phyloP scores from a whole-genome alignment of 2,113 vertebrate genomes.

The Otus sunia region DNA sequence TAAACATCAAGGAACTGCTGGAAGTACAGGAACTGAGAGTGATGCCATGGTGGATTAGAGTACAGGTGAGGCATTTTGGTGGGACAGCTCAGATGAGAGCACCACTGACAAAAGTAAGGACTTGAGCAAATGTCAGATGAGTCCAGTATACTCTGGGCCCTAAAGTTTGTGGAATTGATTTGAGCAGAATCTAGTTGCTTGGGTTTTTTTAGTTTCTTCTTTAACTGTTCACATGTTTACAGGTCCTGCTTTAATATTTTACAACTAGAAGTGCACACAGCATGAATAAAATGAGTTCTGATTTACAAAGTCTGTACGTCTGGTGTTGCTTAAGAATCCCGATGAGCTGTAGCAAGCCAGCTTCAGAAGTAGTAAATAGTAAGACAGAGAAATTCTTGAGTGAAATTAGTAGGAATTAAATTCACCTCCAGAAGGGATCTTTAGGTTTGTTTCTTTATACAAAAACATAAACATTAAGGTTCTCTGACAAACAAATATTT shows the following conservation, averaged over 20 bases:
- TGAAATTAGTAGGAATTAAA: not conserved
- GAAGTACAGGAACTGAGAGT: not conserved
- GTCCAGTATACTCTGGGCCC: not conserved
- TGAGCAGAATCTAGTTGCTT: not conserved
- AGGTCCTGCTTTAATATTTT: not conserved
- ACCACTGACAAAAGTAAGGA: not conserved
- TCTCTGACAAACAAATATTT: not conserved
- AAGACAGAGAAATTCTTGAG: not conserved
- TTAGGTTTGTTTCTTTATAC: not conserved
- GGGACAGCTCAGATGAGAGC: not conserved
- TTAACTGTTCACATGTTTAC: not conserved
- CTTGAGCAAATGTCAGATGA: rapidly evolving
- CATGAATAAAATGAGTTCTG: not conserved
- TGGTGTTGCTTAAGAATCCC: not conserved
- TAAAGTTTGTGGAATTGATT: not conserved
- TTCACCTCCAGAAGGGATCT: not conserved
- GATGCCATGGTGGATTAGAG: not conserved
- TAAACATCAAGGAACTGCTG: not conserved
- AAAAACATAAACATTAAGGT: not conserved
- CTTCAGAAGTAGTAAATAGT: not conserved
- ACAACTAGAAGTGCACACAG: not conserved
- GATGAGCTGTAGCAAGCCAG: not conserved
- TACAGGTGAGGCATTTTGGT: not conserved
- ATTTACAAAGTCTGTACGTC: not conserved
- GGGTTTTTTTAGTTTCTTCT: not conserved